phyloP scores from a whole-genome alignment of 2,113 vertebrate genomes.

The Ceyx cyanopectus region DNA sequence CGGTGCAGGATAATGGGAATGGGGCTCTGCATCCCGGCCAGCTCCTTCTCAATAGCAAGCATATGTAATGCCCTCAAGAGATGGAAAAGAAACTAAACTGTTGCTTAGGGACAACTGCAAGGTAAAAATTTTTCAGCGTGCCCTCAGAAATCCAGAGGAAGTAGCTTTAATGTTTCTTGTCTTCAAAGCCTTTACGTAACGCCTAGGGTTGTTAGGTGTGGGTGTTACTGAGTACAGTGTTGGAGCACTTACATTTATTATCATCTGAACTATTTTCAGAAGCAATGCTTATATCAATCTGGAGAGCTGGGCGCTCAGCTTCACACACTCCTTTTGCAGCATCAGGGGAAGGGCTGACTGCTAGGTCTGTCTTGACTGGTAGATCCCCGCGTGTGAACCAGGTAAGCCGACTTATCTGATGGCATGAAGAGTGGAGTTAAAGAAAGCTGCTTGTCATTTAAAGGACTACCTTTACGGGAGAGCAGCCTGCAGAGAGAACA shows the following conservation, averaged over 20 bases:
- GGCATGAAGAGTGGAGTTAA: background rate
- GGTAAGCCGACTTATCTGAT: conserved; percentile 87
- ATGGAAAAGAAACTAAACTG: background rate
- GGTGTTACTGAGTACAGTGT: background rate
- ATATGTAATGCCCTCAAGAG: background rate
- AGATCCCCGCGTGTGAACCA: conserved; percentile 89
- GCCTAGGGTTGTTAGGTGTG: background rate
- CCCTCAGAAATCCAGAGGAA: background rate
- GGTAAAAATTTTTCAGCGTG: background rate
- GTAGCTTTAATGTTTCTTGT: background rate
- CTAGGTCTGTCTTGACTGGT: conserved; percentile 30
- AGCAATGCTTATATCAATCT: conserved; percentile 52
- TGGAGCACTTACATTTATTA: conserved; percentile 30
- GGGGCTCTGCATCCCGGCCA: background rate
- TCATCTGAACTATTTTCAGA: background rate
- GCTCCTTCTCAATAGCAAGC: background rate
- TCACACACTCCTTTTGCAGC: background rate
- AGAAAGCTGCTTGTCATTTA: background rate
- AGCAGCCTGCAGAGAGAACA: background rate
- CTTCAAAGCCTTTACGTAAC: background rate
- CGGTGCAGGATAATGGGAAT: background rate
- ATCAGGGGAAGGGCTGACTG: conserved; percentile 9
- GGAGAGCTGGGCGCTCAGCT: conserved; percentile 18
- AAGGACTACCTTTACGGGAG: background rate
- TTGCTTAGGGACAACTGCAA: background rate